Conservation (phyloP, 2,888 invertebrate species). For the Digitonthophagus gazella region DNA sequence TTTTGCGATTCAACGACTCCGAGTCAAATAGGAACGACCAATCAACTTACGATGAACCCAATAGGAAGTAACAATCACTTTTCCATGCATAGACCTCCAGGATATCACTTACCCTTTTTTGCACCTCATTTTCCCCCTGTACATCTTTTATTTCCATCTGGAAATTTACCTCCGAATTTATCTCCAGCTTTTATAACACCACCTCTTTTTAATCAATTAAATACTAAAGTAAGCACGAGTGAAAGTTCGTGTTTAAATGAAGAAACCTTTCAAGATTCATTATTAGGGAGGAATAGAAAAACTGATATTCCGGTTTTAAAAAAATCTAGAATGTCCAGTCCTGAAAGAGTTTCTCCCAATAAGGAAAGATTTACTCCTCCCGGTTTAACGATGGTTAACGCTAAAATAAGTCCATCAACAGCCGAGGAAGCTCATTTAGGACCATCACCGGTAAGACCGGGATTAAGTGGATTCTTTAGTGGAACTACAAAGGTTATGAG, state of each 20-base stretch:
- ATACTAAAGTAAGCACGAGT: conserved; percentile 38
- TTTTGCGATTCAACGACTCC: conserved; percentile 85
- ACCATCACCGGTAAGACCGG: conserved; percentile 66
- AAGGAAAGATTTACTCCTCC: conserved; percentile 60
- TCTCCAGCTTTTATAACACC: conserved; percentile 61
- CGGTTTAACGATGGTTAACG: conserved; percentile 48
- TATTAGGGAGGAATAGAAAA: neutral
- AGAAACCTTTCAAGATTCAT: conserved; percentile 44
- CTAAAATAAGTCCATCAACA: conserved; percentile 66
- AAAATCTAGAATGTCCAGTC: conserved; percentile 36
- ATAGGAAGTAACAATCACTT: conserved; percentile 57
- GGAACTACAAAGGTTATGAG: conserved; percentile 33
- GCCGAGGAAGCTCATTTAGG: conserved; percentile 66
- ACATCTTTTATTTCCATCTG: conserved; percentile 50
- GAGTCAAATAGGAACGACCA: conserved; percentile 43
- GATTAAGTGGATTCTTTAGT: conserved; percentile 43
- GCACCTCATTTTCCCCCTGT: conserved; percentile 59
- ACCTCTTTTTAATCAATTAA: conserved; percentile 61
- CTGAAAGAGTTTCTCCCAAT: conserved; percentile 39
- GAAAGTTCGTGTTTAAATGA: neutral
- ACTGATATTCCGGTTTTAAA: conserved; percentile 5
- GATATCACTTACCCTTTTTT: conserved; percentile 59
- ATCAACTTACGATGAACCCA: conserved; percentile 41
- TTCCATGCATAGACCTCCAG: conserved; percentile 68
- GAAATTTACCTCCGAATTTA: conserved; percentile 42